phyloP scores from a whole-genome alignment of 2,888 invertebrate genomes.

The Drosophila austrosaltans region DNA sequence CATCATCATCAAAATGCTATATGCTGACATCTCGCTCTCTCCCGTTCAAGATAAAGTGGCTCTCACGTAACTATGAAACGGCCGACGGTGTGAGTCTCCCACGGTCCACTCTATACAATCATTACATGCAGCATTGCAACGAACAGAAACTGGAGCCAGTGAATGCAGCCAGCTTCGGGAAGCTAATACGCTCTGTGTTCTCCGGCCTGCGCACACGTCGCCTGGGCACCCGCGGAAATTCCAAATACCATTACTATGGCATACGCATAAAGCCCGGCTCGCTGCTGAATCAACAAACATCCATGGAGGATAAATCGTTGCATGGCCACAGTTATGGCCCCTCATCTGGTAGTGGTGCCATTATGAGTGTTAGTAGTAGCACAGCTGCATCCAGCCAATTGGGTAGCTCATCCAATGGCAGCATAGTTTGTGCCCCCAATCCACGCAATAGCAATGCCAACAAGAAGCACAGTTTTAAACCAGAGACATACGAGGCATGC shows the following conservation, averaged over 20 bases:
- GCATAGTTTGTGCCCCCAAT: constrained; percentile 38
- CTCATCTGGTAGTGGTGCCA: constrained; percentile 32
- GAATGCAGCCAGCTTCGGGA: constrained; percentile 99
- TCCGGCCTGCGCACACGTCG: constrained; percentile 96
- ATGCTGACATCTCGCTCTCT: constrained; percentile 46
- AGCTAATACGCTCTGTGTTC: constrained; percentile 99
- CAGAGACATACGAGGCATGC: constrained; percentile 83
- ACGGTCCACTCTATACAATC: constrained; percentile 97
- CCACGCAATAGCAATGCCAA: constrained; percentile 53
- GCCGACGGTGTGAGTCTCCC: constrained; percentile 96
- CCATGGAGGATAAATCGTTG: constrained; percentile 84
- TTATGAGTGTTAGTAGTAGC: constrained; percentile 54
- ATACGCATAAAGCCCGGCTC: constrained; percentile 97
- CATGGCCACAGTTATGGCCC: constrained; percentile 53
- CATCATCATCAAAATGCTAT: too few relatives aligned
- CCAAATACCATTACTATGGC: constrained; percentile 99
- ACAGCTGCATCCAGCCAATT: constrained; percentile 42
- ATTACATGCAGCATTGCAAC: constrained; percentile 97
- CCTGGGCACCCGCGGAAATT: constrained; percentile 98
- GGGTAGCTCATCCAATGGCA: constrained; percentile 51
- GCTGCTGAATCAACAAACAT: constrained; percentile 85
- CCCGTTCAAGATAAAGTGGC: constrained; percentile 91
- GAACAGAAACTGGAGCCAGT: constrained; percentile 98
- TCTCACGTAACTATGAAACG: constrained; percentile 98
- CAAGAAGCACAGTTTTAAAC: constrained; percentile 81